Evolutionary conservation across 2,113 vertebrate species (phyloP).

Genomic region (Zosterops hypoxanthus): DNA sequence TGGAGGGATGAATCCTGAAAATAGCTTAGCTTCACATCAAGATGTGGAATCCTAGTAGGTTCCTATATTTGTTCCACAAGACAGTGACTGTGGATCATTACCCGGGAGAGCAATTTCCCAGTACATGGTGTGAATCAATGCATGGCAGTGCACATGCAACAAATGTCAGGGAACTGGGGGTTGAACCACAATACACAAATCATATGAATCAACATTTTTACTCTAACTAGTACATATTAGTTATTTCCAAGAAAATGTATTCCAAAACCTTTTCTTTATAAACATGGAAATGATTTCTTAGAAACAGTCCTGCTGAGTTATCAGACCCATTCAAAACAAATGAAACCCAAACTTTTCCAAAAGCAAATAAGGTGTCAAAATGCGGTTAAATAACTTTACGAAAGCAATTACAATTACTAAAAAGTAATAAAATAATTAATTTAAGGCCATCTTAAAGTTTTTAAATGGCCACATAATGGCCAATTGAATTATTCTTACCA

Average conservation of each 20-base stretch:
- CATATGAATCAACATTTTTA: background rate
- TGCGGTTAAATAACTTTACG: background rate
- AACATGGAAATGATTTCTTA: background rate
- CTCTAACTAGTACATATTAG: background rate
- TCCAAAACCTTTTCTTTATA: background rate
- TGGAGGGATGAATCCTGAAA: background rate
- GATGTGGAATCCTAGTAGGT: background rate
- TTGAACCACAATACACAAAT: background rate
- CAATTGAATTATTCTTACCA: background rate
- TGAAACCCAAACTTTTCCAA: background rate
- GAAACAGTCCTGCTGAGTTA: background rate
- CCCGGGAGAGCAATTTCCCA: background rate
- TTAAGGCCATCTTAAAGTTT: background rate
- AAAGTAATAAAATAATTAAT: background rate
- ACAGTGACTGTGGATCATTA: background rate
- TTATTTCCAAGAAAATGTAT: background rate
- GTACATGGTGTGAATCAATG: background rate
- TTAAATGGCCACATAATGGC: background rate
- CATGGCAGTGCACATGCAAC: accelerated
- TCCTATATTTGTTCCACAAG: background rate
- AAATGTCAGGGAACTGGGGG: background rate
- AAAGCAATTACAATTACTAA: background rate
- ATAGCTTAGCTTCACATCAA: background rate
- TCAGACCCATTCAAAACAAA: background rate
- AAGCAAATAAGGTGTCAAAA: background rate